phyloP scores from a whole-genome alignment of 2,888 invertebrate species.

The Hybos culiciformis region DNA sequence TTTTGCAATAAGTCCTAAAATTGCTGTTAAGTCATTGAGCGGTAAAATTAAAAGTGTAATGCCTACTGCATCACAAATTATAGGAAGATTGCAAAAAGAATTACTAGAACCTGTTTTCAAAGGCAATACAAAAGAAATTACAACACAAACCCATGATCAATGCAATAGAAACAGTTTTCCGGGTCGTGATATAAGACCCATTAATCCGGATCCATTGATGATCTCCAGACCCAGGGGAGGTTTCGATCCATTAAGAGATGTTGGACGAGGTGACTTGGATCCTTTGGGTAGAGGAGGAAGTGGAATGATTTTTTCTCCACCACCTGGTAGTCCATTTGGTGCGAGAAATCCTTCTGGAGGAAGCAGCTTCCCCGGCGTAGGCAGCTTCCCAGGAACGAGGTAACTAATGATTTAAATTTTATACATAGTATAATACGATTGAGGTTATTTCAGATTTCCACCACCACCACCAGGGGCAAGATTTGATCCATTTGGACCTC shows the following conservation, averaged over 20 bases:
- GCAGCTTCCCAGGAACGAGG: conserved; percentile 18
- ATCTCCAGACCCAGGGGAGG: conserved; percentile 18
- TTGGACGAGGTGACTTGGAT: conserved; percentile 66
- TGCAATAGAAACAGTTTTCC: too few species aligned
- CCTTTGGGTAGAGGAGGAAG: conserved; percentile 55
- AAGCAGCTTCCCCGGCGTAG: too few species aligned
- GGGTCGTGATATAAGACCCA: not conserved
- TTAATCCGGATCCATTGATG: not conserved
- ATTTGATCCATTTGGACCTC: conserved; percentile 69
- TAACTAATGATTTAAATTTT: conserved; percentile 7
- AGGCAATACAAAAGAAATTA: conserved; percentile 26
- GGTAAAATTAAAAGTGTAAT: conserved; percentile 50
- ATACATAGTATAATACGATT: not conserved
- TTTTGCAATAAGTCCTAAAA: conserved; percentile 44
- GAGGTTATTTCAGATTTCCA: not conserved
- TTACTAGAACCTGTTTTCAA: conserved; percentile 45
- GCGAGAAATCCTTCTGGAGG: conserved; percentile 24
- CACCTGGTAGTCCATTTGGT: conserved; percentile 15
- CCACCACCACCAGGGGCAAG: conserved; percentile 51
- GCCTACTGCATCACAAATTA: conserved; percentile 47
- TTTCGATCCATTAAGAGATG: conserved; percentile 33
- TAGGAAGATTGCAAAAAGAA: conserved; percentile 47
- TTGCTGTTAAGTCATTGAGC: conserved; percentile 39
- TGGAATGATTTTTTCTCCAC: conserved; percentile 69
- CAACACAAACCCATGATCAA: conserved; percentile 28